Conservation (phyloP, 2,888 invertebrate genomes). For the Crocallis elinguaria region DNA sequence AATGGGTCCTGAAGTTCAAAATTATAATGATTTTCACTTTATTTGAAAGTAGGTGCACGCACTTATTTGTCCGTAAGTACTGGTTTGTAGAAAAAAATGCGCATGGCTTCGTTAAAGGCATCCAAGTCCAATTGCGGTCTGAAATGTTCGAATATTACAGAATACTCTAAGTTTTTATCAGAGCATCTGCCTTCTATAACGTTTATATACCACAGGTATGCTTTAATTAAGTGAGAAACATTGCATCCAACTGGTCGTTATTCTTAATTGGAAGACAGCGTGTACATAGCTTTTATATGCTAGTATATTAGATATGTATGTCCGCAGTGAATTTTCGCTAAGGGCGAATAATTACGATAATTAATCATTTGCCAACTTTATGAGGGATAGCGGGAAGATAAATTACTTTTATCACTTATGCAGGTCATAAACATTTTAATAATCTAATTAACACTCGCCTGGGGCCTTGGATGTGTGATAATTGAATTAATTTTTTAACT, state of each 20-base stretch:
- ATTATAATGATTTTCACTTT: too few species aligned
- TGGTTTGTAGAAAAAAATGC: conserved; percentile 42
- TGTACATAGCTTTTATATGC: background rate
- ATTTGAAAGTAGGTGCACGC: background rate
- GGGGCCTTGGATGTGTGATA: background rate
- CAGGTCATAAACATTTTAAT: conserved; percentile 16
- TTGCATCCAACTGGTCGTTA: conserved; percentile 55
- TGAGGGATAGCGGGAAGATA: background rate
- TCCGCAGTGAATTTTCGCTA: background rate
- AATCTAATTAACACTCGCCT: conserved; percentile 3
- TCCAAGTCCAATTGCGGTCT: conserved; percentile 42
- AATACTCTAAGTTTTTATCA: conserved; percentile 62
- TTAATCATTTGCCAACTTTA: conserved; percentile 2
- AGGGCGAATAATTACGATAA: conserved; percentile 4
- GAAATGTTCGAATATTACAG: conserved; percentile 59
- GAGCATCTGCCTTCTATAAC: conserved; percentile 64
- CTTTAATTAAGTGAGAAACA: conserved; percentile 76
- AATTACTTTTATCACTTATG: conserved; percentile 12
- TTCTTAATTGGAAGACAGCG: conserved; percentile 55
- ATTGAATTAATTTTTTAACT: background rate
- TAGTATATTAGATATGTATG: background rate
- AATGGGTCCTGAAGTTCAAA: too few species aligned
- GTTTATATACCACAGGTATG: conserved; percentile 51
- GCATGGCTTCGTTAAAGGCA: conserved; percentile 51
- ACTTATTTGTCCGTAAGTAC: background rate